Evolutionary conservation across 2,797 vertebrate genomes (phyloP), one percentile per base, ranked within the genome.

Genomic region (Chanos chanos): DNA sequence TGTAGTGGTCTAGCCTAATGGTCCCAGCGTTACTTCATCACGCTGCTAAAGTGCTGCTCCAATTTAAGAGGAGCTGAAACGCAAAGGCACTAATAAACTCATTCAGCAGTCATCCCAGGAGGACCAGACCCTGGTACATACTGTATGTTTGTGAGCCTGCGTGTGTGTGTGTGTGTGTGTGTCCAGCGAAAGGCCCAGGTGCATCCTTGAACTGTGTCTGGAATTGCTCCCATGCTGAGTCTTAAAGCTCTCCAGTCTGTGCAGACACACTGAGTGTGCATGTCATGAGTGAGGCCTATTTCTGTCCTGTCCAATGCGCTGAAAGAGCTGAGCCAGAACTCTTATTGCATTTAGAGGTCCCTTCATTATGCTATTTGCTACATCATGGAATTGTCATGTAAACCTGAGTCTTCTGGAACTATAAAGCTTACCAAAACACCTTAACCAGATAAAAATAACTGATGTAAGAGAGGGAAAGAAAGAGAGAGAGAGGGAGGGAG

Each of bases 61-160:
- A 73, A 58, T 87, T 89, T 83, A 84, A 87, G 78, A 82, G 79
- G 76, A 78, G 85, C 82, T 64, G 68, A 76, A 84, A 79, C 80
- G 78, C 78, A 71, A 66, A 78, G 81, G 77, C 82, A 71, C 85
- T 87, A 90, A 91, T 91, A 89, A 89, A 89, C 83, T 78, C 71
- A 66, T 86, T 85, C 77, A 76, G 77, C 51, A 47, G 25, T 33
- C 55, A 68, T 67, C 61, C 51, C 64, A 48, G n/a, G 73, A 65
- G 65, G 52, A 70, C 21, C 5, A 27, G n/a, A n/a, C n/a, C n/a
- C n/a, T n/a, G n/a, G n/a, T n/a, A n/a, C n/a, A n/a, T n/a, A 27
- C 5, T 24, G 41, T 16, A 18, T 48, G 34, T 80, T 80, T 70
- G 56, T 1, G 19, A 74, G 77, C 77, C 66, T 28, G 54, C 31